These are phyloP conservation scores for Callopanchax toddi DNA, from an alignment of 2,113 vertebrate species.

Conservation along the genomic window DNA sequence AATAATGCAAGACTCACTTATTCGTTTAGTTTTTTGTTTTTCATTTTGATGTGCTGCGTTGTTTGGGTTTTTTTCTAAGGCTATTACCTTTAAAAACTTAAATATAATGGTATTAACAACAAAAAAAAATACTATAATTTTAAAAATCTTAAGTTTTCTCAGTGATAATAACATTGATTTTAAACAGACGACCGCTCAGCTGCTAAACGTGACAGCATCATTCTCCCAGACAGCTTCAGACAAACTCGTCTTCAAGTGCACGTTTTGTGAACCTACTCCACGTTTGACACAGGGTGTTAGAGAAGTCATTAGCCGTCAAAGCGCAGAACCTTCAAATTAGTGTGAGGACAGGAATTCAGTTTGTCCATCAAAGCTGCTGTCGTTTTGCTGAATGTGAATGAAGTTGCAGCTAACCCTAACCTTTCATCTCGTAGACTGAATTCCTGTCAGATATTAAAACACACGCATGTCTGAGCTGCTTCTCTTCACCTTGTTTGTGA, in stretches of 20 bases:
- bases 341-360: slow-evolving; percentile 43
- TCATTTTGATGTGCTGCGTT: no score
- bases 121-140: no score
- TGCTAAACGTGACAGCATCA: slow-evolving; percentile 1
- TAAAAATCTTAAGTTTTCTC: no score
- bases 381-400: slow-evolving; percentile 68
- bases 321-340: slow-evolving; percentile 50
- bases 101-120: no score
- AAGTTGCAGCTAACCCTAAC: slow-evolving; percentile 51
- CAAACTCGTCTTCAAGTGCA: slow-evolving; percentile 9
- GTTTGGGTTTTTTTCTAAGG: no score
- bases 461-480: slow-evolving; percentile 44
- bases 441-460: slow-evolving; percentile 61
- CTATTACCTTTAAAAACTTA: no score
- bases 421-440: slow-evolving; percentile 57
- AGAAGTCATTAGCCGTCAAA: slow-evolving; percentile 54
- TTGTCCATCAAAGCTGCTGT: slow-evolving; percentile 71
- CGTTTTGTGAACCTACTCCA: slow-evolving; percentile 36
- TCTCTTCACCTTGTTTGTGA: slow-evolving; percentile 67
- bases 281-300: slow-evolving; percentile 42
- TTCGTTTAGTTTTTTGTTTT: neutral
- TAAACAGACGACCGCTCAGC: slow-evolving; percentile 8
- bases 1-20: slow-evolving; percentile 6
- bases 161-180: slow-evolving; percentile 18
- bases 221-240: slow-evolving; percentile 18